A percentile compares a stretch with the other conserved stretches of the same genome.
phyloP scores from a whole-genome alignment of 2,797 vertebrate genomes.

The Clarias laeviceps region DNA sequence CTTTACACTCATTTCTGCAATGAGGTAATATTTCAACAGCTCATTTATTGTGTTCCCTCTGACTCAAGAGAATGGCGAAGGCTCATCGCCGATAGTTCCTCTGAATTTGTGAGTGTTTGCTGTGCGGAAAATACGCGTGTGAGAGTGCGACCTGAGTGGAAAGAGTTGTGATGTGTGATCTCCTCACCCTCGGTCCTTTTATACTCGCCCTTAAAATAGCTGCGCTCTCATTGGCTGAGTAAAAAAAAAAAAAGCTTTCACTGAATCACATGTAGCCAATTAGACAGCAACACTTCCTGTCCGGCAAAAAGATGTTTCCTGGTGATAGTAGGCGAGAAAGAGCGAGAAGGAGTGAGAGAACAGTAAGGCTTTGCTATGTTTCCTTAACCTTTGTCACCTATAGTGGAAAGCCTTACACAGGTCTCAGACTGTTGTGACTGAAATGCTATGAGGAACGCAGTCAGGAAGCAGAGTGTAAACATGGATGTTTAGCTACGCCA shows the following conservation, averaged over 20 bases:
- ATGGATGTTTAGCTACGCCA: conserved; percentile 12
- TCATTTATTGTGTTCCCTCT: conserved; percentile 27
- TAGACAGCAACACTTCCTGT: conserved; percentile 88
- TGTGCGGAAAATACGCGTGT: conserved; percentile 20
- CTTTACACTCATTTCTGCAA: not conserved
- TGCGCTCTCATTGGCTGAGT: conserved; percentile 81
- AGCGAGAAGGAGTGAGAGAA: conserved; percentile 54
- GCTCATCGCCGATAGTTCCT: conserved; percentile 16
- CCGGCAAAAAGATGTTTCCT: conserved; percentile 95
- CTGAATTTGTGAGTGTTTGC: conserved; percentile 18
- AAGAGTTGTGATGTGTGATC: conserved; percentile 36
- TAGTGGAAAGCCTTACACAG: conserved; percentile 73
- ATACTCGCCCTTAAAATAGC: conserved; percentile 94
- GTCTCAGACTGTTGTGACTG: conserved; percentile 32
- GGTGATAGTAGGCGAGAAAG: conserved; percentile 79
- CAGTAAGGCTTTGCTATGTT: conserved; percentile 69
- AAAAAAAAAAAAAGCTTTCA: conserved; percentile 68
- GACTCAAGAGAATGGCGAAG: conserved; percentile 35
- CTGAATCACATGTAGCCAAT: conserved; percentile 84
- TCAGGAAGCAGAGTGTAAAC: conserved; percentile 25
- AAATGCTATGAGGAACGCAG: not conserved
- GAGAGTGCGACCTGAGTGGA: conserved; percentile 22
- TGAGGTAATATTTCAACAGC: conserved; percentile 6
- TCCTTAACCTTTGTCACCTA: conserved; percentile 74
- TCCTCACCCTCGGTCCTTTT: conserved; percentile 71